A percentile compares a stretch with the other conserved stretches of the same genome.
Evolutionary conservation across 2,113 vertebrate species (phyloP).

Genomic region (Helogale parvula): DNA sequence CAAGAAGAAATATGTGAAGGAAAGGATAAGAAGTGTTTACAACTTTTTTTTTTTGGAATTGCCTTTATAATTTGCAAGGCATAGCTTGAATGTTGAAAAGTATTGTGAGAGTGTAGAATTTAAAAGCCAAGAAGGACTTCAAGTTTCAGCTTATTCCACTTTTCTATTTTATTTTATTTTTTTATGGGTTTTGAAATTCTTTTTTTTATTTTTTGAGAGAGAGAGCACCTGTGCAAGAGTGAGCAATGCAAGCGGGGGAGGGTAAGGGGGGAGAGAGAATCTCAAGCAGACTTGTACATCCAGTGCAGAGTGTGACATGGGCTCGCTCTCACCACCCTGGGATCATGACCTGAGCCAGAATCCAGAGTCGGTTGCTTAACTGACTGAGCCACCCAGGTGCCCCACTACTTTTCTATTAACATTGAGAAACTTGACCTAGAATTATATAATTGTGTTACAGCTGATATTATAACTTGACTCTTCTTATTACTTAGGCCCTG

Average conservation of each 20-base stretch:
- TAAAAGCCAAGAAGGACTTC: conserved; percentile 28
- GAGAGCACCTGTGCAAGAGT: no score
- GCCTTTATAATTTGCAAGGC: conserved; percentile 11
- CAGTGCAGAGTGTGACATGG: no score
- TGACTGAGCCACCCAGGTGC: no score
- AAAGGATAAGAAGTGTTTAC: neutral
- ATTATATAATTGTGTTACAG: conserved; percentile 47
- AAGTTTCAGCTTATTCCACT: conserved; percentile 23
- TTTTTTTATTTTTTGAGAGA: no score
- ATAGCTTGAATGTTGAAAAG: conserved; percentile 26
- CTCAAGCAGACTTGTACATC: no score
- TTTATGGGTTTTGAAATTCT: no score
- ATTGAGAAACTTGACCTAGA: conserved; percentile 23
- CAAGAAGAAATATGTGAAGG: neutral
- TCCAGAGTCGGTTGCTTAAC: no score
- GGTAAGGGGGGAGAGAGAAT: no score
- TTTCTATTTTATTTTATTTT: neutral
- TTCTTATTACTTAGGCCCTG: neutral
- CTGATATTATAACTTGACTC: conserved; percentile 10
- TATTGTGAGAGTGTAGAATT: neutral
- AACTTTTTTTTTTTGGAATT: conserved; percentile 18
- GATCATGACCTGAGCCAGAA: no score
- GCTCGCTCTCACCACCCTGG: no score
- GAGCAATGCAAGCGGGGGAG: no score
- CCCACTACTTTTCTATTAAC: neutral